Base-by-base conservation (phyloP, 2,888 invertebrate genomes). In the Tetranychus truncatus region DNA sequence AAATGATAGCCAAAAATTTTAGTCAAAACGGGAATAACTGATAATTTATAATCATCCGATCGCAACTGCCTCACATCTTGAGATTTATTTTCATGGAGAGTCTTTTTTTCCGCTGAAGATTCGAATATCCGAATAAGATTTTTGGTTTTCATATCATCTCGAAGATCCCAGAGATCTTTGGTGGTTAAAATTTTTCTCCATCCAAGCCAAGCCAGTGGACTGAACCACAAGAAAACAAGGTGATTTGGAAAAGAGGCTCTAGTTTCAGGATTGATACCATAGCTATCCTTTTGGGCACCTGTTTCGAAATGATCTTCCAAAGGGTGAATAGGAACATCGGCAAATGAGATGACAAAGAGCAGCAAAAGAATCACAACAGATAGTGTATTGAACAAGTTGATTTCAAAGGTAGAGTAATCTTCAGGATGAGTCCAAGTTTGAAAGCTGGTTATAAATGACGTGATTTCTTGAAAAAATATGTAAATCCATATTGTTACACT, bases 181-280 rank as follows among this genome's bases (percentile, higher is more conserved):
- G 81, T 81, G 11, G 79, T 79, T 45, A 84, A 78, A 5, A 81
- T 79, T 74, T 80, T 80, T 74, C 80, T 81, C 77, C 81, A 83
- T 1, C 82, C 83, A 15, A 75, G 76, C 3, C 81, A 69, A 6
- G 82, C 79, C 78, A 83, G 45, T 1, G 74, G 75, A 74, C 80
- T 81, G 34, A 82, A 80, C 83, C 83, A 83, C 78, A 80, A 81
- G 78, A 81, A 83, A 1, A 81, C 78, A 6, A 83, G 76, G 45
- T 81, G 78, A 6, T 82, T 82, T 8, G 82, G 77, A 78, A 83
- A 83, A 6, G 82, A 82, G 5, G 82, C 80, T 65, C 77, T 76
- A 15, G 77, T 77, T 78, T 83, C 82, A 71, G 83, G 83, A 79
- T 81, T 44, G 4, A 11, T 24, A 15, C 34, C 34, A 34, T 4